These are phyloP conservation scores for Microctenopoma steveboyesi DNA, from an alignment of 2,797 vertebrate species.

Conservation along the genomic window DNA sequence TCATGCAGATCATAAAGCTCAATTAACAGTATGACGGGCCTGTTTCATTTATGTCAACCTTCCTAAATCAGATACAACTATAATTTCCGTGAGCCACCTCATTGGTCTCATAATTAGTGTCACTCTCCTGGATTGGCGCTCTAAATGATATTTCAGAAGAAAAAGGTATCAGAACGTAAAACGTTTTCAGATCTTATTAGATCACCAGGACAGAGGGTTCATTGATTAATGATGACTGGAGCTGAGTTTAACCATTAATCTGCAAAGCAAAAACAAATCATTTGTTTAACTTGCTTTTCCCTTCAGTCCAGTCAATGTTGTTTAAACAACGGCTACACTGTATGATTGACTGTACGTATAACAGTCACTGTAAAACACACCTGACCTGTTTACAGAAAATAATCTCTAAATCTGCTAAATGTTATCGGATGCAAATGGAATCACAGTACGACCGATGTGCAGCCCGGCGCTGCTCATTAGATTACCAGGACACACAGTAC, in stretches of 20 bases:
- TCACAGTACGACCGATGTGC: constrained; percentile 20
- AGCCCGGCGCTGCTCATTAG: constrained; percentile 48
- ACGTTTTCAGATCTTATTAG: constrained; percentile 36
- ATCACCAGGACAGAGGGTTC: constrained; percentile 20
- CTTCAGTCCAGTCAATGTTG: not conserved
- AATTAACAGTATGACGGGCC: constrained; percentile 21
- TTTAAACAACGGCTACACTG: constrained; percentile 1
- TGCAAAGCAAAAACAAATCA: not conserved
- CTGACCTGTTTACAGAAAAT: constrained; percentile 45
- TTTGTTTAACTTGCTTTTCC: not conserved
- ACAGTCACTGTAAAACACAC: not conserved
- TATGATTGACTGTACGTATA: no score
- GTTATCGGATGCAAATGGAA: constrained; percentile 55
- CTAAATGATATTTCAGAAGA: constrained; percentile 28
- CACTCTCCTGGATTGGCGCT: constrained; percentile 28
- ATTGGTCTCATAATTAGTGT: constrained; percentile 46
- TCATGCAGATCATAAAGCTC: constrained; percentile 11
- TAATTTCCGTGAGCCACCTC: constrained; percentile 28
- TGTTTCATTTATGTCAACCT: constrained; percentile 14
- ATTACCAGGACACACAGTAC: constrained; percentile 50
- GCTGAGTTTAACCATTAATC: constrained; percentile 14
- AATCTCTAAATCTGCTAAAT: constrained; percentile 51
- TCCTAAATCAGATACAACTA: constrained; percentile 20
- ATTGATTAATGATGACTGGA: constrained; percentile 22
- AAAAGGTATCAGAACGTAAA: constrained; percentile 19